Base-by-base conservation (phyloP, 2,888 invertebrate species). In the Folsomia manolachei region DNA sequence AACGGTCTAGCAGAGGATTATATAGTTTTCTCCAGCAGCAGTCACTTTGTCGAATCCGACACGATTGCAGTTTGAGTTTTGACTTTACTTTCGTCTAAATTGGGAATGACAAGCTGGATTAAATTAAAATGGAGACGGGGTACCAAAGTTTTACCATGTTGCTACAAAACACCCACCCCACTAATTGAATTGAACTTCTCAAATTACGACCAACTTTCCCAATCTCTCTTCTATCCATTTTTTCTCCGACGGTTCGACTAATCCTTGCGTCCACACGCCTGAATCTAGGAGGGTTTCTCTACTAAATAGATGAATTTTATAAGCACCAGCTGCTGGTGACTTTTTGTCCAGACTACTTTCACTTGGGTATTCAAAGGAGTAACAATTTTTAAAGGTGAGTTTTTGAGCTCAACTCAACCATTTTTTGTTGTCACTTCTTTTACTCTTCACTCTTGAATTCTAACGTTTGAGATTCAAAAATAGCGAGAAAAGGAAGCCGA, bases 141-240 rank as follows among this genome's bases (percentile, higher is more conserved):
- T 7, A 25, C 25, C 14, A 27, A 63, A 63, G n/a, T 63, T 63
- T 27, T 25, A 19, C 27, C 19, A 26, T 27, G 27, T 63, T 63
- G n/a, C 27, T 25, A 4, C 19, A 39, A 19, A 18, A 63, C 56
- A 56, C 18, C 4, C 14, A 19, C 19, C 27, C 2, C 27, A 27
- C 63, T 63, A 63, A 63, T 63, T 63, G 26, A 63, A 63, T n/a
- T 26, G n/a, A 63, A 63, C 63, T 63, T 63, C 11, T 63, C 27
- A 25, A 26, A 27, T 63, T 63, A n/a, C 27, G 14, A 2, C 18
- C 18, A 63, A 25, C 25, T 63, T 24, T 25, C 63, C 24, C 21
- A 62, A 21, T 62, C 62, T 23, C n/a, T n/a, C 1, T 24, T 62
- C 25, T n/a, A 19, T 21, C n/a, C 21, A 24, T 25, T 24, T 2